Evolutionary conservation across 2,113 vertebrate genomes (phyloP).

Genomic region (Trochalopteron elliotii): DNA sequence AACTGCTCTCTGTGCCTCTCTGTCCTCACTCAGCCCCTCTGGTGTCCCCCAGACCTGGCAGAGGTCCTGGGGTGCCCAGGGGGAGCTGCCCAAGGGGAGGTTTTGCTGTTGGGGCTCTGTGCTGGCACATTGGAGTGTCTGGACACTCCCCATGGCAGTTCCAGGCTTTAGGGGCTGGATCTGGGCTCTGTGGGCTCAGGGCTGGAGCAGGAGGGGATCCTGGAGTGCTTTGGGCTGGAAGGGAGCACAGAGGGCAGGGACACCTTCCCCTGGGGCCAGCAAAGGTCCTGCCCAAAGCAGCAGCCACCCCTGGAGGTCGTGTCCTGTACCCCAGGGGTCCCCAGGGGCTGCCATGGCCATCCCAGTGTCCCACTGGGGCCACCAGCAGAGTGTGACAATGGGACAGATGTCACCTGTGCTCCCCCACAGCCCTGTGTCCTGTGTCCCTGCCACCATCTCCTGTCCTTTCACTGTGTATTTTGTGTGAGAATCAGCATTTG

Average conservation of each 20-base stretch:
- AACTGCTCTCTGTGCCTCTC: background rate
- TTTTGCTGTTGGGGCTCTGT: background rate
- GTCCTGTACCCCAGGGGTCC: rapidly evolving
- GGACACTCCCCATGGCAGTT: background rate
- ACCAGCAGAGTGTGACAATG: too few relatives aligned
- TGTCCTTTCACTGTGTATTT: background rate
- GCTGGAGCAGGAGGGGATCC: rapidly evolving
- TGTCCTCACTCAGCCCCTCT: too few relatives aligned
- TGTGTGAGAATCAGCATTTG: background rate
- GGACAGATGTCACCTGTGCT: background rate
- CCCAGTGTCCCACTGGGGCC: rapidly evolving
- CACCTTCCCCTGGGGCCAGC: background rate
- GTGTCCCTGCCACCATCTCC: rapidly evolving
- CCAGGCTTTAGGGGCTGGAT: background rate
- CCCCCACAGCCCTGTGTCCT: background rate
- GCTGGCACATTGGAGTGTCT: background rate
- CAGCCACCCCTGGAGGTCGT: rapidly evolving
- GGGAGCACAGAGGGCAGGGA: background rate
- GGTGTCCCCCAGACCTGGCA: background rate
- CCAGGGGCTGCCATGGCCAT: background rate
- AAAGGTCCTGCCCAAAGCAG: background rate
- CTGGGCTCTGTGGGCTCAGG: background rate
- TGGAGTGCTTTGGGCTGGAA: background rate
- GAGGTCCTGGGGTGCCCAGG: too few relatives aligned
- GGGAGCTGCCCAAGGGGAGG: too few relatives aligned